Evolutionary conservation across 2,113 vertebrate species (phyloP).

Genomic region (Vicugna pacos): DNA sequence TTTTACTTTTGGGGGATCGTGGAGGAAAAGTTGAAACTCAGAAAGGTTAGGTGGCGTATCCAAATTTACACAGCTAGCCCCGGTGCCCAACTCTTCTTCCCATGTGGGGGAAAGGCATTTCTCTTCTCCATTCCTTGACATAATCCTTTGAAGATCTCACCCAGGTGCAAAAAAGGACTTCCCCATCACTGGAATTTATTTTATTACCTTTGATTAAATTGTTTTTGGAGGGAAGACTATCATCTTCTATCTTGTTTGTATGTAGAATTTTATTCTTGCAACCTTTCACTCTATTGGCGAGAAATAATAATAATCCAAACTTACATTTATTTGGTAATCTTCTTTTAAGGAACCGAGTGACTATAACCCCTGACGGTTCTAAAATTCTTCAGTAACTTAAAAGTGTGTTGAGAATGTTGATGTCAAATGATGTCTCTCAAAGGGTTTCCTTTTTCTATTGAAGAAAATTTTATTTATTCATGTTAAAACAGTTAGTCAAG

Average conservation of each 20-base stretch:
- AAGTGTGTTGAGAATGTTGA: constrained; percentile 41
- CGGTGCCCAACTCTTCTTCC: not conserved
- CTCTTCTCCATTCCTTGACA: not conserved
- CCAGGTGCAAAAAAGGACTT: not conserved
- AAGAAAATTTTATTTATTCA: not conserved
- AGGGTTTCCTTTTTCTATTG: not conserved
- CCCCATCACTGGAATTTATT: not conserved
- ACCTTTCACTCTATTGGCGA: not conserved
- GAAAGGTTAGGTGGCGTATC: not conserved
- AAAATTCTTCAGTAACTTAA: constrained; percentile 46
- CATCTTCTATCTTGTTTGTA: not conserved
- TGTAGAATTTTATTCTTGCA: constrained; percentile 16
- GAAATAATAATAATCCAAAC: not conserved
- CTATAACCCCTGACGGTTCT: not conserved
- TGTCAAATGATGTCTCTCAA: not conserved
- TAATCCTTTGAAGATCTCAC: not conserved
- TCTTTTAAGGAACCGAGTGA: not conserved
- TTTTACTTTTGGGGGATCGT: not conserved
- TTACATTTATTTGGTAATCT: constrained; percentile 46
- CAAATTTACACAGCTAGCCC: not conserved
- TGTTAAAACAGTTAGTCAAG: not conserved
- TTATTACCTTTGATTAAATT: not conserved
- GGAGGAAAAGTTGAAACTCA: constrained; percentile 1
- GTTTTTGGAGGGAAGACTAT: not conserved
- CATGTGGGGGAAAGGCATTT: not conserved